phyloP scores from a whole-genome alignment of 2,113 vertebrate genomes.

The Eleginops maclovinus region DNA sequence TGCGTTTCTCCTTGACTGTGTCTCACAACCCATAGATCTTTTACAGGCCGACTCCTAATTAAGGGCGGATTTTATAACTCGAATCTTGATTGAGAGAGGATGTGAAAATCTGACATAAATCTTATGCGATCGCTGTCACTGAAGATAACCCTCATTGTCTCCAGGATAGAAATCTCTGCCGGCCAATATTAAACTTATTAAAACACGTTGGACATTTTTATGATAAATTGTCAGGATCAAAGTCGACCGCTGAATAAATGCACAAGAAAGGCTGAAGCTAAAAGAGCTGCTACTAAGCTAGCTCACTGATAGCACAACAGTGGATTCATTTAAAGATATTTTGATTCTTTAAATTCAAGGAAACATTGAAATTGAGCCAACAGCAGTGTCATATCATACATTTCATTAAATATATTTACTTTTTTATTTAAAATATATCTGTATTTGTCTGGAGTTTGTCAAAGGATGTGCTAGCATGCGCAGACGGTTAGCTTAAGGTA shows the following conservation, averaged over 20 bases:
- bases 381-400: background rate
- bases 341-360: background rate
- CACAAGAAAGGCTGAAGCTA: background rate
- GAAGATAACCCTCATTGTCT: conserved; percentile 5
- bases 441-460: background rate
- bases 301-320: background rate
- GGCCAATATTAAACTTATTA: conserved; percentile 12
- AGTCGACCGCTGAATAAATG: conserved; percentile 1
- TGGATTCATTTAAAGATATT: background rate
- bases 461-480: too few species aligned
- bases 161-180: background rate
- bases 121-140: conserved; percentile 24
- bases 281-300: background rate
- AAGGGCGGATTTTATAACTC: conserved; percentile 28
- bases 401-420: background rate
- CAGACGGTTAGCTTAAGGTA: background rate
- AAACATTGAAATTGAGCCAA: background rate
- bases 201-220: conserved; percentile 12
- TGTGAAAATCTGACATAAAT: conserved; percentile 31
- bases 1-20: conserved; percentile 60
- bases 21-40: conserved; percentile 51
- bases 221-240: conserved; percentile 5
- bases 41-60: conserved; percentile 50
- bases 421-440: background rate
- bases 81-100: conserved; percentile 38